These are phyloP conservation scores for Alcedo quadribrachys DNA, from an alignment of 2,797 vertebrate genomes.

Conservation along the genomic window DNA sequence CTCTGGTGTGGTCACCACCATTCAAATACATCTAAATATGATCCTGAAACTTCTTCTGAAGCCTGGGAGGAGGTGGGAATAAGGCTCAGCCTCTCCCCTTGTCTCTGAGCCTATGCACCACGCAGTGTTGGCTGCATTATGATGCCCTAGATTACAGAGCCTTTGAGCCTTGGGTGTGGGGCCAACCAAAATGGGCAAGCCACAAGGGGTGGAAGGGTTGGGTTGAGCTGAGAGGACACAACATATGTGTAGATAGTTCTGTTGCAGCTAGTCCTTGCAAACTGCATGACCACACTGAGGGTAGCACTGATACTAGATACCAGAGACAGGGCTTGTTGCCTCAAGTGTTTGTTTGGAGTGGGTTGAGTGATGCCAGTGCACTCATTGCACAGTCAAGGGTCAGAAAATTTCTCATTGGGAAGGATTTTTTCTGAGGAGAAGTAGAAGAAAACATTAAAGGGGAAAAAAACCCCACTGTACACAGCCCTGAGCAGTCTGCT, in stretches of 20 bases:
- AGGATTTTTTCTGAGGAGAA: neutral
- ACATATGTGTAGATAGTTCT: neutral
- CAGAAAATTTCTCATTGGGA: neutral
- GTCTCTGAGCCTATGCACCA: neutral
- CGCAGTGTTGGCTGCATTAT: neutral
- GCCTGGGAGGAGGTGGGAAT: neutral
- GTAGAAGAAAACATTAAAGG: neutral
- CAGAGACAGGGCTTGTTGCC: neutral
- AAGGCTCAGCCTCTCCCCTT: neutral
- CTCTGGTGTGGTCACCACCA: neutral
- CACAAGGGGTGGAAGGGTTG: neutral
- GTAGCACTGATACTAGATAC: neutral
- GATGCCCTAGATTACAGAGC: neutral
- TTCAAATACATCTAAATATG: neutral
- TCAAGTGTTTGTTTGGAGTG: neutral
- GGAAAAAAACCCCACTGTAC: rapidly evolving
- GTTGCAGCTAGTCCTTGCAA: neutral
- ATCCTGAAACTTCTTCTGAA: neutral
- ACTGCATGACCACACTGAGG: rapidly evolving
- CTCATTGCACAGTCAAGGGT: neutral
- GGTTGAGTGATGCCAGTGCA: neutral
- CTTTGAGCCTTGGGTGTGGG: neutral
- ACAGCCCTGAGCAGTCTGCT: neutral
- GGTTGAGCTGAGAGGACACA: neutral
- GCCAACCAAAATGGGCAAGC: neutral